phyloP scores from a whole-genome alignment of 2,888 invertebrate species.

The Acholoe squamosa region DNA sequence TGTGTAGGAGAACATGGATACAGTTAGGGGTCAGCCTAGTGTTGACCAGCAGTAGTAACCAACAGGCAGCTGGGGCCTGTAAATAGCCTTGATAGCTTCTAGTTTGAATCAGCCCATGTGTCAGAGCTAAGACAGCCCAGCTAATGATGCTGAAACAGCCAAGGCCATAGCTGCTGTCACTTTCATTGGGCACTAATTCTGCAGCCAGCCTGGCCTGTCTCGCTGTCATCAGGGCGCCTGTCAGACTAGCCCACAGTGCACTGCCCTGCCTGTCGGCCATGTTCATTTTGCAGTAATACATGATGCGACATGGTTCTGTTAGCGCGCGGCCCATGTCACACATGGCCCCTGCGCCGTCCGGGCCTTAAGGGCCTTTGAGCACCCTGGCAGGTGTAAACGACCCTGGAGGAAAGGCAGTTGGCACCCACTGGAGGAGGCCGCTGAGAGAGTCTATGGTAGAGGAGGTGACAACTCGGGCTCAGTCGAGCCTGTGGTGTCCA shows the following conservation, averaged over 20 bases:
- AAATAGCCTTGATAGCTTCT: background rate
- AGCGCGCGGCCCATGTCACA: conserved; percentile 7
- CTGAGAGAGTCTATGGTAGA: background rate
- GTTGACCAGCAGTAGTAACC: too few species aligned
- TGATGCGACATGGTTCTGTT: conserved; percentile 35
- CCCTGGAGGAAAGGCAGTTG: conserved; percentile 27
- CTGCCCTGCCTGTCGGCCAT: conserved; percentile 34
- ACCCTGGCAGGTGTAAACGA: conserved; percentile 23
- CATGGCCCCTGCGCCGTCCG: background rate
- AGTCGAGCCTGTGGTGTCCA: too few species aligned
- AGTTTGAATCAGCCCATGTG: background rate
- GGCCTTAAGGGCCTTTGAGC: conserved; percentile 14
- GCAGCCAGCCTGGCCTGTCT: background rate
- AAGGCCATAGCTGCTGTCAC: conserved; percentile 35
- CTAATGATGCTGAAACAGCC: conserved; percentile 47
- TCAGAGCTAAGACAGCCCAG: background rate
- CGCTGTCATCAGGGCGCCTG: conserved; percentile 44
- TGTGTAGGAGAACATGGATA: too few species aligned
- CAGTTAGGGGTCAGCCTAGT: too few species aligned
- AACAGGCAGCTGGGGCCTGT: too few species aligned
- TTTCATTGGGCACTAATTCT: background rate
- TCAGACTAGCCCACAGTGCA: conserved; percentile 16
- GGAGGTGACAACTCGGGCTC: background rate
- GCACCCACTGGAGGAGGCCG: conserved; percentile 8
- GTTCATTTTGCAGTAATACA: conserved; percentile 54